Base-by-base conservation (phyloP, 2,797 vertebrate species). In the Streptopelia turtur region DNA sequence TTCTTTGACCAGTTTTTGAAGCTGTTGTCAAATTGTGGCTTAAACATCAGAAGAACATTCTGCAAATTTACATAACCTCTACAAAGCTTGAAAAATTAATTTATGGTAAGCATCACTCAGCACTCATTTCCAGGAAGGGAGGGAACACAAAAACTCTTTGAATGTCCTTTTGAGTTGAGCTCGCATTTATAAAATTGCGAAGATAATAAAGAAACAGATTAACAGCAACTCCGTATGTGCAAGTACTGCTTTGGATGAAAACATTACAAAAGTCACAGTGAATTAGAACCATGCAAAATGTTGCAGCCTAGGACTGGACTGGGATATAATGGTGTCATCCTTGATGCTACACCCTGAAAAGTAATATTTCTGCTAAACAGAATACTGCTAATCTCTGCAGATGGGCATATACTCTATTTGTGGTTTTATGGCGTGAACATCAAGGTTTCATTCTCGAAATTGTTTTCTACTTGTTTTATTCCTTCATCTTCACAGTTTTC, bases 61-160 rank as follows among this genome's bases (percentile, higher is more conserved):
- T 81, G 89, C 84, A 68, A 65, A 96, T 96, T 95, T 95, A 76
- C 79, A 95, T 96, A 96, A 93, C 72, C 86, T 94, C 83, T 75
- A 61, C 82, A 91, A 75, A 80, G 50, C 82, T 78, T 94, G 89
- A 86, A 96, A 96, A 95, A 81, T 93, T 96, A 94, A 96, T 97
- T 97, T 87, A 77, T 72, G 74, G 69, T 53, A 90, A 97, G 53
- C 86, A 91, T 59, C 90, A 59, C 82, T 95, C 92, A 69, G 33
- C 31, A 60, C 28, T 83, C 55, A 35, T 93, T 96, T 95, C 91
- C 86, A 80, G 83, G 35, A 60, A 53, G 5, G 21, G 12, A 37
- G 5, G 25, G 9, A 52, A 52, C 50, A 52, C 24, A 52, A 22
- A 84, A 57, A 53, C 17, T 95, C 94, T 87, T 91, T 88, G 85